These are phyloP conservation scores for Arnoldichthys spilopterus DNA, from an alignment of 2,797 vertebrate genomes.

Conservation along the genomic window DNA sequence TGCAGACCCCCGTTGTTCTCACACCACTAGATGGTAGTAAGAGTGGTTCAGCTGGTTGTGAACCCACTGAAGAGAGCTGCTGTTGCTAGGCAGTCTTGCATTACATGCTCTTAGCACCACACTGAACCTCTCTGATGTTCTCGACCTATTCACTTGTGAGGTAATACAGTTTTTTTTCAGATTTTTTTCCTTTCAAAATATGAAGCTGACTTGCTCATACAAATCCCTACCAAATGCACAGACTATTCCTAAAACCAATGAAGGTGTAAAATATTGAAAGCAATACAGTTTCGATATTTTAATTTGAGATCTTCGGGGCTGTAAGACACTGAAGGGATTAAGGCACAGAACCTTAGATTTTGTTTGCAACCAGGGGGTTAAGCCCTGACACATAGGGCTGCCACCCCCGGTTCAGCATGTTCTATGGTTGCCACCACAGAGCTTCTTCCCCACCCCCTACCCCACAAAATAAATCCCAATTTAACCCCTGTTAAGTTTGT, in stretches of 20 bases:
- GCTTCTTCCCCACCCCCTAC: no score
- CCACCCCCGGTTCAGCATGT: no score
- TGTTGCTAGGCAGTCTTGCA: constrained; percentile 78
- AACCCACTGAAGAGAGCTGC: constrained; percentile 60
- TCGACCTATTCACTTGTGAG: neutral
- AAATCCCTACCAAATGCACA: neutral
- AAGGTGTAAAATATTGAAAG: no score
- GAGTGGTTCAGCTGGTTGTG: constrained; percentile 57
- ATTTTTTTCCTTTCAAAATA: constrained; percentile 54
- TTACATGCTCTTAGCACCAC: constrained; percentile 1
- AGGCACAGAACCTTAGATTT: no score
- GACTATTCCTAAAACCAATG: neutral
- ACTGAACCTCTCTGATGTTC: constrained; percentile 1
- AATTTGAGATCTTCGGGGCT: no score
- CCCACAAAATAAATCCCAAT: no score
- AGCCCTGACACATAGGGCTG: no score
- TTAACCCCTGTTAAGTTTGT: no score
- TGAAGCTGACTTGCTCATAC: neutral
- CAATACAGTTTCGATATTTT: no score
- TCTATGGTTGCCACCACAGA: no score
- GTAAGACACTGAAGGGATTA: no score
- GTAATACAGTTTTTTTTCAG: constrained; percentile 47
- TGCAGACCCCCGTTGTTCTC: neutral
- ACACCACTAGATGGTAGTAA: constrained; percentile 74
- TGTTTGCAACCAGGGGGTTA: no score